A percentile compares a stretch with the other conserved stretches of the same genome.
Conservation (phyloP, 2,113 vertebrate species). For the Rana temporaria region DNA sequence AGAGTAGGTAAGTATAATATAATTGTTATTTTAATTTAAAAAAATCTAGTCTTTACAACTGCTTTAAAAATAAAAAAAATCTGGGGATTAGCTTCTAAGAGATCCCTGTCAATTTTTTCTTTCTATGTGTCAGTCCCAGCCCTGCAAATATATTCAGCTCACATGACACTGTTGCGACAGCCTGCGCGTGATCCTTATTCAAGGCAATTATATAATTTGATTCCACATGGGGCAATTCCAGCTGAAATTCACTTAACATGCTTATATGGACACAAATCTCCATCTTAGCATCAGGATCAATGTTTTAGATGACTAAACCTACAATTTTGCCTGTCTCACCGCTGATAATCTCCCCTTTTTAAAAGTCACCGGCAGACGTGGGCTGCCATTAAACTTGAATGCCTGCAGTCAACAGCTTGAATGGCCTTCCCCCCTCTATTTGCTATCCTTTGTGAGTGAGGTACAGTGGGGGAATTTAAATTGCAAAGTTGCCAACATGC, state of each 20-base stretch:
- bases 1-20: too few species aligned
- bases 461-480: constrained; percentile 64
- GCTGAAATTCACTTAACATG: constrained; percentile 75
- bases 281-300: constrained; percentile 76
- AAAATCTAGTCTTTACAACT: too few species aligned
- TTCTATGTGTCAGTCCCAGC: constrained; percentile 34
- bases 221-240: constrained; percentile 70
- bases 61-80: neutral
- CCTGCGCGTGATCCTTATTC: constrained; percentile 63
- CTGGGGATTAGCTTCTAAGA: constrained; percentile 21
- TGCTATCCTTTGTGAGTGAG: constrained; percentile 65
- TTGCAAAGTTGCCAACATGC: constrained; percentile 65
- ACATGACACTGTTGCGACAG: constrained; percentile 23
- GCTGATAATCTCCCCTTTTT: constrained; percentile 70
- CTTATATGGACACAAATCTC: constrained; percentile 72
- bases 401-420: constrained; percentile 67
- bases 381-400: constrained; percentile 71
- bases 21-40: too few species aligned
- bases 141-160: constrained; percentile 43
- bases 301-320: constrained; percentile 77
- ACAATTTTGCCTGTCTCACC: constrained; percentile 74
- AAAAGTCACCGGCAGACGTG: constrained; percentile 64
- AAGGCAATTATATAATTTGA: constrained; percentile 74
- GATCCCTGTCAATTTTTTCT: neutral
- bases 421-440: constrained; percentile 64